Conservation (phyloP, 1,140 invertebrate species). For the Latrodectus geometricus region DNA sequence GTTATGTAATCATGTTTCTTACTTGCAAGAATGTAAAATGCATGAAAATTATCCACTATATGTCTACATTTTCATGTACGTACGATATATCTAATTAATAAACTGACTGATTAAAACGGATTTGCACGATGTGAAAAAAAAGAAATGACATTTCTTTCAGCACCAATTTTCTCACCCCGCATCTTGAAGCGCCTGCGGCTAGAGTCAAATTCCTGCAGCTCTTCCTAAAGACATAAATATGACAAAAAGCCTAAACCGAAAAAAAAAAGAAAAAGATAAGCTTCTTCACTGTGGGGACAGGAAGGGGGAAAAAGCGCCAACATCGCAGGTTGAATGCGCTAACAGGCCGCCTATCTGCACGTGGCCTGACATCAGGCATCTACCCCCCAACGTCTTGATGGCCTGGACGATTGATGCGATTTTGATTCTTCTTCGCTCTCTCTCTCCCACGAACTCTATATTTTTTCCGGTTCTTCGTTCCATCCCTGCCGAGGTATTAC, state of each 20-base stretch:
- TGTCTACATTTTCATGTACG: no score
- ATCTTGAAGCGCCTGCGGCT: no score
- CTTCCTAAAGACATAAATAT: not conserved
- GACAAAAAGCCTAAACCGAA: not conserved
- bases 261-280: not conserved
- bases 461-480: slow-evolving; percentile 24
- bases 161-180: no score
- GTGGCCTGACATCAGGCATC: slow-evolving; percentile 41
- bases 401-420: slow-evolving; percentile 46
- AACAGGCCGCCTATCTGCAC: slow-evolving; percentile 46
- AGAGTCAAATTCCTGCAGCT: not conserved
- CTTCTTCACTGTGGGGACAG: not conserved
- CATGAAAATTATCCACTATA: no score
- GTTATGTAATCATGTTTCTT: no score
- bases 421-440: slow-evolving; percentile 28
- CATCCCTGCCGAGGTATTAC: not conserved
- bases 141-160: no score
- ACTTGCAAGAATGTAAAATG: no score
- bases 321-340: slow-evolving; percentile 40
- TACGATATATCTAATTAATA: no score
- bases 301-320: not conserved
- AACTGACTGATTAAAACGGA: no score
- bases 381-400: slow-evolving; percentile 14
- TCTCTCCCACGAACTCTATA: slow-evolving; percentile 31
- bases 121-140: no score